Percentiles rank a stretch among this genome's conserved stretches.
phyloP scores from a whole-genome alignment of 2,888 invertebrate genomes.

The Rhingia rostrata region DNA sequence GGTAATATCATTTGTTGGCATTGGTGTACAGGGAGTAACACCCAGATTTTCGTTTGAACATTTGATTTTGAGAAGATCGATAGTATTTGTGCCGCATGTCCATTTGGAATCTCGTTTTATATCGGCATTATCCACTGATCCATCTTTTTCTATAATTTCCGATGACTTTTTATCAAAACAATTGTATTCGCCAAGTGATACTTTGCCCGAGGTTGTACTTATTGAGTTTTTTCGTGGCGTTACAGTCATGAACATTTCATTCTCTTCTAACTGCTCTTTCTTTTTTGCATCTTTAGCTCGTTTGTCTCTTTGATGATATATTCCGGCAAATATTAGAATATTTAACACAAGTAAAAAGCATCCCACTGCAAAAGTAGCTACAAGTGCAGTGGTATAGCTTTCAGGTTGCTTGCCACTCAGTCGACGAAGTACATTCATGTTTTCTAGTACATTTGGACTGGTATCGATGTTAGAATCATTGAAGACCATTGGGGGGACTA shows the following conservation, averaged over 20 bases:
- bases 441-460: constrained; percentile 80
- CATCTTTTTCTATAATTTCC: constrained; percentile 78
- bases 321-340: constrained; percentile 93
- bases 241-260: constrained; percentile 78
- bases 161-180: constrained; percentile 86
- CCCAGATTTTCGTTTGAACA: constrained; percentile 62
- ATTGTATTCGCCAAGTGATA: constrained; percentile 86
- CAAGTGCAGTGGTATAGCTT: constrained; percentile 93
- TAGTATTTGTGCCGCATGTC: constrained; percentile 78
- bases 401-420: constrained; percentile 92
- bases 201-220: constrained; percentile 44
- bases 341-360: constrained; percentile 92
- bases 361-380: constrained; percentile 93
- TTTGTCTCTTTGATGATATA: constrained; percentile 91
- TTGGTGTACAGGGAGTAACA: not conserved
- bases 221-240: constrained; percentile 33
- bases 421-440: constrained; percentile 88
- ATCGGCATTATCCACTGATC: constrained; percentile 8
- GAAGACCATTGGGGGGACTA: constrained; percentile 6
- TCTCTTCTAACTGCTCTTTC: constrained; percentile 88
- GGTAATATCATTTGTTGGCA: constrained; percentile 2
- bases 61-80: constrained; percentile 80
- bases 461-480: constrained; percentile 54
- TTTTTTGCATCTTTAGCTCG: constrained; percentile 87
- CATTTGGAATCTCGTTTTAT: constrained; percentile 75